Conservation (phyloP, 2,888 invertebrate species). For the Cosmia pyralina region DNA sequence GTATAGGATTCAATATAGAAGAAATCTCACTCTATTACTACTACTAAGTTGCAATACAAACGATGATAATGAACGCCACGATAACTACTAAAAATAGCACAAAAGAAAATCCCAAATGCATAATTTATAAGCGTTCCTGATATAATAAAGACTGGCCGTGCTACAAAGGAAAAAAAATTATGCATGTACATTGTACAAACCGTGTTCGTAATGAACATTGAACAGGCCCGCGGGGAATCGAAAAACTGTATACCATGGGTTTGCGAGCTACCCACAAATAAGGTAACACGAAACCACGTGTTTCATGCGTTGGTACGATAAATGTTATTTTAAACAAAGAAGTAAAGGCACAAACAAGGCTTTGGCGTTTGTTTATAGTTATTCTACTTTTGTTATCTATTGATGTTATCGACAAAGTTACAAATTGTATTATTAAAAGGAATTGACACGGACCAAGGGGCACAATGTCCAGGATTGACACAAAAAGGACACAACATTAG, state of each 20-base stretch:
- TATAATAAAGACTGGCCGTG: constrained; percentile 21
- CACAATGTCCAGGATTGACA: neutral
- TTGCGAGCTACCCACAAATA: constrained; percentile 52
- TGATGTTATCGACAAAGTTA: neutral
- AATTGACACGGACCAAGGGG: no score
- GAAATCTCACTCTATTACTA: neutral
- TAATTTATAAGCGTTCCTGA: constrained; percentile 29
- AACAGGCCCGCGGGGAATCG: constrained; percentile 62
- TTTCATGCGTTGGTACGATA: constrained; percentile 5
- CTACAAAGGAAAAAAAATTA: constrained; percentile 45
- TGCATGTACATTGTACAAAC: constrained; percentile 39
- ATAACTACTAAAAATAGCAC: constrained; percentile 15
- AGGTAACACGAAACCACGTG: constrained; percentile 26
- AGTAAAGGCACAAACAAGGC: neutral
- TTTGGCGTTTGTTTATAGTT: neutral
- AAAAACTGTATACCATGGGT: constrained; percentile 64
- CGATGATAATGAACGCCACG: neutral
- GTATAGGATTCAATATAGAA: neutral
- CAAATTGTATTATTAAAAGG: neutral
- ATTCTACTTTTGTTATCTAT: neutral
- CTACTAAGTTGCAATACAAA: constrained; percentile 13
- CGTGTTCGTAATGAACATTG: constrained; percentile 66
- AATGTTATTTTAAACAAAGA: constrained; percentile 24
- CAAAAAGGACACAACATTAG: neutral
- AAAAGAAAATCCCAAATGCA: constrained; percentile 12